phyloP scores from a whole-genome alignment of 53 echinoderm and acorn worm genomes.

The Paracentrotus lividus region DNA sequence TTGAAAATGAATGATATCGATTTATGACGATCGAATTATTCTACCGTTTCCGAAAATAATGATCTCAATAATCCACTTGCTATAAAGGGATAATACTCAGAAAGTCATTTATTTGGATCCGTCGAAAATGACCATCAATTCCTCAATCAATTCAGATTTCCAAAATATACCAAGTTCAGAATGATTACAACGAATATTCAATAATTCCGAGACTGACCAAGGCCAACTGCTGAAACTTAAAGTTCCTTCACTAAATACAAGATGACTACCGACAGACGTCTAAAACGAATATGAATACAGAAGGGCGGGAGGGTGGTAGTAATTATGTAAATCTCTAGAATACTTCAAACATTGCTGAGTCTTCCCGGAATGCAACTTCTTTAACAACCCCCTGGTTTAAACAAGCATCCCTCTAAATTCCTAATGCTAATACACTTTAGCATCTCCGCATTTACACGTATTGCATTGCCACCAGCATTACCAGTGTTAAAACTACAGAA shows the following conservation, averaged over 20 bases:
- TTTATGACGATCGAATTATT: neutral
- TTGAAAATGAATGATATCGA: neutral
- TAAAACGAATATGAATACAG: neutral
- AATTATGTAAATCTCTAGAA: neutral
- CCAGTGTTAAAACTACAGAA: too few relatives aligned
- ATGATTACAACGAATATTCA: too few relatives aligned
- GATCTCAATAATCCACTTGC: neutral
- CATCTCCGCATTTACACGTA: too few relatives aligned
- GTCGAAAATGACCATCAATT: neutral
- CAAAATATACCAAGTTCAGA: neutral
- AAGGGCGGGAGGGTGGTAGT: neutral
- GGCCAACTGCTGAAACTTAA: too few relatives aligned
- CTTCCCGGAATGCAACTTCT: neutral
- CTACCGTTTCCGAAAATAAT: neutral
- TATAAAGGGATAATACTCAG: neutral
- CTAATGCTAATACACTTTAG: too few relatives aligned
- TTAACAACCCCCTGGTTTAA: too few relatives aligned
- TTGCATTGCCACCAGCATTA: too few relatives aligned
- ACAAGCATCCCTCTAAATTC: too few relatives aligned
- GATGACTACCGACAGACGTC: neutral
- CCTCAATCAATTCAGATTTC: neutral
- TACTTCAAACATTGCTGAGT: slow-evolving; percentile 16
- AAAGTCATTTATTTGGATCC: neutral
- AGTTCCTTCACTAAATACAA: neutral
- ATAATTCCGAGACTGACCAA: too few relatives aligned